Base-by-base conservation (phyloP, 2,888 invertebrate species). In the Diogma glabrata region DNA sequence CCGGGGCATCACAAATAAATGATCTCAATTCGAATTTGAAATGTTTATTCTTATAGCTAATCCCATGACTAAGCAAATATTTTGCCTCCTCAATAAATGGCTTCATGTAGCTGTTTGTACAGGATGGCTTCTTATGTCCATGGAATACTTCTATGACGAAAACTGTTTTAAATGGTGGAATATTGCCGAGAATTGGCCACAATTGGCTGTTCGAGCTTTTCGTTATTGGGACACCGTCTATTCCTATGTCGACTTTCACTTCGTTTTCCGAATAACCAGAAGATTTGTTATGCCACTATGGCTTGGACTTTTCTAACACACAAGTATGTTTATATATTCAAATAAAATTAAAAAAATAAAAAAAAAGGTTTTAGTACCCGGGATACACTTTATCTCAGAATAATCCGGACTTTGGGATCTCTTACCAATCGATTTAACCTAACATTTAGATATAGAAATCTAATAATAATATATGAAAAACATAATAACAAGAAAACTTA, bases 1-100 rank as follows among this genome's bases (percentile, higher is more conserved):
- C 48, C 12, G 30, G 16, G 10, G 30, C 48, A 14, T 48, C 48
- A 36, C 30, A 48, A 33, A 36, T 12, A 49, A 17, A 43, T n/a
- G 19, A 6, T 36, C 36, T 8, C 19, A 38, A 1, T 16, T 3
- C 16, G 16, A 38, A 38, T 9, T 6, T 3, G 6, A 38, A 5
- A 9, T 38, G 16, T 9, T 38, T 4, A 16, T 3, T 16, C 19
- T 38, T 38, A 19, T 38, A 38, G 16, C 8, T 38, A 38, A 38
- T 38, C 7, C 16, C 16, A 38, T 16, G 38, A 33, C 14, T 33
- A 33, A 33, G 14, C 19, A 38, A 8, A 16, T 38, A 38, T 38
- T 38, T 38, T 16, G 10, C 38, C 10, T 38, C 14, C 3, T 38
- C 10, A 8, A 38, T 10, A 10, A 38, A 38, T 10, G 38, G 38